These are phyloP conservation scores for Epinephelus malabaricus DNA, from an alignment of 2,797 vertebrate genomes.

Conservation along the genomic window DNA sequence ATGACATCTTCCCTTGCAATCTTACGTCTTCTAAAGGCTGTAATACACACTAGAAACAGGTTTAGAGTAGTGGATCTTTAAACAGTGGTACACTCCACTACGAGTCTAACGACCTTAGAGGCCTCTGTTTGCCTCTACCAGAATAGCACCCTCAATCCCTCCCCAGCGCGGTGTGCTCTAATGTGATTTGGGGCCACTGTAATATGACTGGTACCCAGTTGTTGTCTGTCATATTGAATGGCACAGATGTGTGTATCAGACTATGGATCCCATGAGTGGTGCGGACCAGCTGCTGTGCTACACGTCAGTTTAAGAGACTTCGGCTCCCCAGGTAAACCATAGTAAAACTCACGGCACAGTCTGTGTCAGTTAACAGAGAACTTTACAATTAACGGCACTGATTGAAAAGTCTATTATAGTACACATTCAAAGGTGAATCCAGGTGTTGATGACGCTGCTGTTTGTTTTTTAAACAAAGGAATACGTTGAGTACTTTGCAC, in stretches of 20 bases:
- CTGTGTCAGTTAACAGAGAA: background rate
- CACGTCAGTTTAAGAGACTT: constrained; percentile 20
- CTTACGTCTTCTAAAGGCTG: constrained; percentile 26
- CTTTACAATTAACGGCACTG: background rate
- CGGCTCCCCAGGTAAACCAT: background rate
- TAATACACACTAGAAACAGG: constrained; percentile 29
- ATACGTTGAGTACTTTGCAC: background rate
- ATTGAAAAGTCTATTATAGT: background rate
- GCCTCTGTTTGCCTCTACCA: constrained; percentile 32
- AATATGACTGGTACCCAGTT: constrained; percentile 59
- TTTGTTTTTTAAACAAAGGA: background rate
- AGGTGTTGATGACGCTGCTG: background rate
- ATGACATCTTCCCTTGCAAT: constrained; percentile 37
- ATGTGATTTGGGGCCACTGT: constrained; percentile 60
- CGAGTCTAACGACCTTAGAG: constrained; percentile 63
- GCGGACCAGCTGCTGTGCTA: constrained; percentile 24
- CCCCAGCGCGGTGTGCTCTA: constrained; percentile 36
- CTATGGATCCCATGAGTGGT: constrained; percentile 47
- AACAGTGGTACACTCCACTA: constrained; percentile 21
- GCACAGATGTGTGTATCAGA: constrained; percentile 57
- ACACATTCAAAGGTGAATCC: background rate
- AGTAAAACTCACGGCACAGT: background rate
- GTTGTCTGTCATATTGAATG: constrained; percentile 76
- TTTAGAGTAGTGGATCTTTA: constrained; percentile 29
- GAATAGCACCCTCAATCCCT: constrained; percentile 51